Percentiles rank a stretch among this genome's conserved stretches.
Conservation (phyloP, 2,888 invertebrate species). For the Lycocerus yunnanus region DNA sequence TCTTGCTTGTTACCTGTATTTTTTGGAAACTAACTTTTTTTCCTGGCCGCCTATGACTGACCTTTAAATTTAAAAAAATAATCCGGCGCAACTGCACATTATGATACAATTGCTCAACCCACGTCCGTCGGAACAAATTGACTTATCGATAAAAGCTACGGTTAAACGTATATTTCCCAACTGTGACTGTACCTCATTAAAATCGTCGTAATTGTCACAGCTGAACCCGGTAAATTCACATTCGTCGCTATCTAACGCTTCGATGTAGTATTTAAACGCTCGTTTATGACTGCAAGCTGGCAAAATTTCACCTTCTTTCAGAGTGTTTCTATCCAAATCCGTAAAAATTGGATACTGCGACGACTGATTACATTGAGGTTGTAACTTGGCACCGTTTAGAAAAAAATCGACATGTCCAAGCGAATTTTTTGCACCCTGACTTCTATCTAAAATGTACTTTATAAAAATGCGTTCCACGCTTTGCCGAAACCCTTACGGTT, state of each 20-base stretch:
- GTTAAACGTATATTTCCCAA: too few relatives aligned
- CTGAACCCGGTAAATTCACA: conserved; percentile 52
- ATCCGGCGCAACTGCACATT: too few relatives aligned
- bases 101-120: too few relatives aligned
- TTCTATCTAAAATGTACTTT: conserved; percentile 40
- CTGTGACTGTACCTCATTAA: conserved; percentile 38
- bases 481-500: conserved; percentile 37
- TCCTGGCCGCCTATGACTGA: too few relatives aligned
- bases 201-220: conserved; percentile 47
- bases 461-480: neutral
- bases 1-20: too few relatives aligned
- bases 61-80: too few relatives aligned
- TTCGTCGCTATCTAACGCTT: conserved; percentile 46
- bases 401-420: conserved; percentile 55
- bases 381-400: conserved; percentile 50
- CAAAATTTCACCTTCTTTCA: conserved; percentile 49
- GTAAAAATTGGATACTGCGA: conserved; percentile 39
- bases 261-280: conserved; percentile 55
- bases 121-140: too few relatives aligned
- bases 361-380: conserved; percentile 52
- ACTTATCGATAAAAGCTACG: too few relatives aligned
- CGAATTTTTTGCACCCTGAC: conserved; percentile 50
- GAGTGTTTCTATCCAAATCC: conserved; percentile 41
- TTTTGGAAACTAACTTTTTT: too few relatives aligned
- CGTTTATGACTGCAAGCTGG: conserved; percentile 56